phyloP scores from a whole-genome alignment of 2,113 vertebrate species.

The Phalacrocorax carbo region DNA sequence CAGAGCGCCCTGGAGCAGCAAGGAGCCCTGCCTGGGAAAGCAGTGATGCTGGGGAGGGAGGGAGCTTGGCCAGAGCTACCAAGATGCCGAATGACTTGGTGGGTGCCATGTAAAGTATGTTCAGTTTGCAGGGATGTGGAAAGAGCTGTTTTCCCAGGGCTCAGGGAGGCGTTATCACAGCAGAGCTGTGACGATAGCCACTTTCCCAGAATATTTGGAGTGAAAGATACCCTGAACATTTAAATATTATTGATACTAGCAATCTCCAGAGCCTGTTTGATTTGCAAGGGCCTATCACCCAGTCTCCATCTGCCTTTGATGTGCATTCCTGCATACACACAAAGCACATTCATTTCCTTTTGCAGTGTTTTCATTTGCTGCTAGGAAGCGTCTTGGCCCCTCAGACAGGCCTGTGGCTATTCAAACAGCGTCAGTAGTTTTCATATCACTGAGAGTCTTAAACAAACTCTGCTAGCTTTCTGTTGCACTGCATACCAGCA shows the following conservation, averaged over 20 bases:
- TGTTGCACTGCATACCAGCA: neutral
- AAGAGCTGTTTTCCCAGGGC: neutral
- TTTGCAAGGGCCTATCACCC: neutral
- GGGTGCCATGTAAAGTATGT: neutral
- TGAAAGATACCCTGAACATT: neutral
- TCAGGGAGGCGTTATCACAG: neutral
- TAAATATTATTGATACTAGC: conserved; percentile 19
- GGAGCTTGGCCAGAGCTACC: neutral
- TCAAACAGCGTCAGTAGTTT: neutral
- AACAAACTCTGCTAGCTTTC: conserved; percentile 10
- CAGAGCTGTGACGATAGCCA: neutral
- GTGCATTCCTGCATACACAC: neutral
- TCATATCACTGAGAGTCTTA: neutral
- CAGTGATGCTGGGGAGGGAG: neutral
- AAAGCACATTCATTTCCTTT: conserved; percentile 36
- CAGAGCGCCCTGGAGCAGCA: rapidly evolving
- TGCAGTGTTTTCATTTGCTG: conserved; percentile 7
- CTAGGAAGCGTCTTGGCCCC: neutral
- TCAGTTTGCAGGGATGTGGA: neutral
- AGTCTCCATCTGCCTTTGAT: conserved; percentile 9
- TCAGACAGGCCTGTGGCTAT: neutral
- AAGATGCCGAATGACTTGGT: neutral
- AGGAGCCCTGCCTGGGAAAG: neutral
- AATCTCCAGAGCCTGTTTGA: neutral
- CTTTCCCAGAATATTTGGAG: neutral